Conservation (phyloP, 2,113 vertebrate species). For the Isichthys henryi region DNA sequence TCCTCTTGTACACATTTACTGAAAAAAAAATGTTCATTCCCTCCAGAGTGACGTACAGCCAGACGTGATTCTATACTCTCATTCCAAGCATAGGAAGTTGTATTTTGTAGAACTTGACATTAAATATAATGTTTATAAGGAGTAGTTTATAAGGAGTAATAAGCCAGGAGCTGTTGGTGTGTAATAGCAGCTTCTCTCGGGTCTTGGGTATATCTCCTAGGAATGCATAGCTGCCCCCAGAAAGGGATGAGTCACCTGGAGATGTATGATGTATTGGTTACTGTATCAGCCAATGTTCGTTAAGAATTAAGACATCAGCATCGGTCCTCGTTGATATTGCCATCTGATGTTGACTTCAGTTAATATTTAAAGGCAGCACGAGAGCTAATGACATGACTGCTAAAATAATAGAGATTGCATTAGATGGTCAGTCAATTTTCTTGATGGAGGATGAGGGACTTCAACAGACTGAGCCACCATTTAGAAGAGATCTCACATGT, state of each 20-base stretch:
- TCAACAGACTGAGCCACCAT: not conserved
- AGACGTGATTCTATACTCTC: not conserved
- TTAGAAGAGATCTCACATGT: not conserved
- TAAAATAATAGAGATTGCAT: not conserved
- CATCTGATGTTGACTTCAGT: not conserved
- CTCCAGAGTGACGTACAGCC: not conserved
- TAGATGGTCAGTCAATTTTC: not conserved
- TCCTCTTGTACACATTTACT: not conserved
- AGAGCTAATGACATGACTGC: not conserved
- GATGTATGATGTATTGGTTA: not conserved
- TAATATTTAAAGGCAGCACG: not conserved
- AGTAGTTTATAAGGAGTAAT: no score
- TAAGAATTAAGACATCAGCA: not conserved
- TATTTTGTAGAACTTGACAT: not conserved
- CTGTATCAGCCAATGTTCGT: not conserved
- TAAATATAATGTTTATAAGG: not conserved
- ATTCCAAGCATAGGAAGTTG: not conserved
- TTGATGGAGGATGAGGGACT: not conserved
- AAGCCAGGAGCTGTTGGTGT: not conserved
- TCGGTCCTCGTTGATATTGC: not conserved
- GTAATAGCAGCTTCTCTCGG: not conserved
- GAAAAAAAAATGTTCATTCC: not conserved
- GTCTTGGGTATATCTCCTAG: not conserved
- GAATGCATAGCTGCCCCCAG: no score
- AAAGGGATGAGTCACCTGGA: no score